These are phyloP conservation scores for Caenorhabditis zanzibari DNA, from an alignment of 2,888 invertebrate genomes.

Conservation along the genomic window DNA sequence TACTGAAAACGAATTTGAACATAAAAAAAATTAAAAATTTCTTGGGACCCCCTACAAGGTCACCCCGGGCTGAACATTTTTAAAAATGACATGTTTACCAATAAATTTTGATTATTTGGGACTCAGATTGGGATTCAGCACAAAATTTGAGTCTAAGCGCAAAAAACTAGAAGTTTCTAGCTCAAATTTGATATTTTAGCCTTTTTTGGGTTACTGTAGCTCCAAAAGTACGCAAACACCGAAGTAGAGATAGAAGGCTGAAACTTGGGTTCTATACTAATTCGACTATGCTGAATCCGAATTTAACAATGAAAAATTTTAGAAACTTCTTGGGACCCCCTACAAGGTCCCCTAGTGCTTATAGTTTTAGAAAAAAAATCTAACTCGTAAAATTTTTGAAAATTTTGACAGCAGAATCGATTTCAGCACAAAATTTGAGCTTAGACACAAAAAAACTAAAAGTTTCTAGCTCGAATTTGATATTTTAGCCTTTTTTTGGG, in stretches of 20 bases:
- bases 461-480: not conserved
- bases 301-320: not conserved
- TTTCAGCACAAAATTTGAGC: not conserved
- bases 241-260: not conserved
- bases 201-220: not conserved
- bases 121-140: not conserved
- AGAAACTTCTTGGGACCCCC: too few species aligned
- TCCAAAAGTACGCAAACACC: constrained; percentile 12
- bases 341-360: too few species aligned
- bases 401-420: not conserved
- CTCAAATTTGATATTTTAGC: not conserved
- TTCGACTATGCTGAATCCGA: not conserved
- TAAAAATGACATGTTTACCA: too few species aligned
- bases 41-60: too few species aligned
- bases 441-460: not conserved
- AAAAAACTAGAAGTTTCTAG: not conserved
- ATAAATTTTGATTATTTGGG: too few species aligned
- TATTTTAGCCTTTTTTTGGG: not conserved
- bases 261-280: not conserved
- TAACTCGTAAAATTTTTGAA: not conserved
- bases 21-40: too few species aligned
- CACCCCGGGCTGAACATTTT: too few species aligned
- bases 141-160: not conserved
- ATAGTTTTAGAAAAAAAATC: too few species aligned
- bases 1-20: too few species aligned